A percentile compares a stretch with the other conserved stretches of the same genome.
These are phyloP conservation scores for Gerris buenoi DNA, from an alignment of 1,140 invertebrate species.

Conservation along the genomic window DNA sequence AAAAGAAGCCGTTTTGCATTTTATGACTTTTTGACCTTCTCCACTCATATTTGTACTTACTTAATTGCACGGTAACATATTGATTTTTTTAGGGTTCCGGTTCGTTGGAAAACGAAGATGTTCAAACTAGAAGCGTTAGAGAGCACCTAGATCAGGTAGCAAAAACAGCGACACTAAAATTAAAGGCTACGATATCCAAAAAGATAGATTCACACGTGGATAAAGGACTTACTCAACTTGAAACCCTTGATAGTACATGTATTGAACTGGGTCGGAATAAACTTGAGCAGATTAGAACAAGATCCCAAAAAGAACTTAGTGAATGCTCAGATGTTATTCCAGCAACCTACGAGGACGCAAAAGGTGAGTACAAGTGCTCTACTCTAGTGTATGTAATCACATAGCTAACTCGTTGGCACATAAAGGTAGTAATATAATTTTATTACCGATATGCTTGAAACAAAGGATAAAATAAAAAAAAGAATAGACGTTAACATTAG, in stretches of 20 bases:
- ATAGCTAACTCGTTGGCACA: neutral
- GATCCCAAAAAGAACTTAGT: neutral
- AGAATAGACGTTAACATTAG: neutral
- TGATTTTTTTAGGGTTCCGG: too few species aligned
- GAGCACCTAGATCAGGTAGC: too few species aligned
- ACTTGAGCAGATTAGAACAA: neutral
- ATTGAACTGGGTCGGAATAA: neutral
- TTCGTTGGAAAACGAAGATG: too few species aligned
- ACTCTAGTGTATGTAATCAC: neutral
- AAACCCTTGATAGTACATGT: neutral
- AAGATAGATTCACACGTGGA: neutral
- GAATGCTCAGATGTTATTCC: neutral
- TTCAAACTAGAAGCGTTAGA: too few species aligned
- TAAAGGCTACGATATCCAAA: neutral
- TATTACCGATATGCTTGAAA: too few species aligned
- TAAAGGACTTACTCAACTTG: neutral
- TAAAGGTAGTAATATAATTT: neutral
- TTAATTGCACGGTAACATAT: too few species aligned
- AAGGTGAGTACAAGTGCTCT: neutral
- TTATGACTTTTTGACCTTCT: too few species aligned
- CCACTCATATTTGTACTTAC: too few species aligned
- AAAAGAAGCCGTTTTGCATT: too few species aligned
- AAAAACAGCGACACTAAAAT: too few species aligned
- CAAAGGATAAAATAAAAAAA: too few species aligned
- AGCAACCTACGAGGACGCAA: neutral